Evolutionary conservation across 1,140 invertebrate genomes (phyloP).

Genomic region (Eulimnadia texana): DNA sequence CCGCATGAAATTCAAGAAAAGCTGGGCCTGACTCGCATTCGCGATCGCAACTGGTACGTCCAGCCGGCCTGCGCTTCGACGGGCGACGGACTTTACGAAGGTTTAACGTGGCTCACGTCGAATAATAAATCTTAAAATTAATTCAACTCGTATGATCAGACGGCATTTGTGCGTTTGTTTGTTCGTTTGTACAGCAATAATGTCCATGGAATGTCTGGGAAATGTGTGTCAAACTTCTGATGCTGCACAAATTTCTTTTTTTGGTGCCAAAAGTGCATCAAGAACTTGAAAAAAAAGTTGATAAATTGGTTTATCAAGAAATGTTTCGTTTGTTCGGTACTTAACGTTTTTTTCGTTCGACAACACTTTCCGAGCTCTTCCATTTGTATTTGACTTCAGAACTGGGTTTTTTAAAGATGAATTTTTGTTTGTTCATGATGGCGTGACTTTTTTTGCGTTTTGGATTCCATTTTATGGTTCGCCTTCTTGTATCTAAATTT

Average conservation of each 20-base stretch:
- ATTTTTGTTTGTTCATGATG: too few relatives aligned
- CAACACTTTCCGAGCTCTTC: background rate
- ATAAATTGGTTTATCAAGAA: too few relatives aligned
- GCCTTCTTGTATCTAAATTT: too few relatives aligned
- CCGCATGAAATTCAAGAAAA: slow-evolving; percentile 99
- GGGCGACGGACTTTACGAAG: slow-evolving; percentile 96
- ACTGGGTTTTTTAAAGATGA: too few relatives aligned
- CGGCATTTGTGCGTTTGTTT: background rate
- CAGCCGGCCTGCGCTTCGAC: slow-evolving; percentile 88
- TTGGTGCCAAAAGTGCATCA: background rate
- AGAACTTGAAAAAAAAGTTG: too few relatives aligned
- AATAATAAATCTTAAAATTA: slow-evolving; percentile 85
- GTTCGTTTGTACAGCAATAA: background rate
- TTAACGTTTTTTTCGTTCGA: background rate
- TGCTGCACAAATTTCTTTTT: background rate
- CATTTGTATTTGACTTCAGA: background rate
- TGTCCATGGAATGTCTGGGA: too few relatives aligned
- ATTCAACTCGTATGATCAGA: background rate
- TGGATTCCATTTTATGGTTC: too few relatives aligned
- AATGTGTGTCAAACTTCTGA: too few relatives aligned
- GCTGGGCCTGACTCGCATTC: slow-evolving; percentile 87
- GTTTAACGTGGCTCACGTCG: slow-evolving; percentile 95
- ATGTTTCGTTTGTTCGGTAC: too few relatives aligned
- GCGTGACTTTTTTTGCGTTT: too few relatives aligned
- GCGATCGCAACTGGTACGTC: slow-evolving; percentile 98